phyloP scores from a whole-genome alignment of 2,888 invertebrate species.

The Stenodema calcarata region DNA sequence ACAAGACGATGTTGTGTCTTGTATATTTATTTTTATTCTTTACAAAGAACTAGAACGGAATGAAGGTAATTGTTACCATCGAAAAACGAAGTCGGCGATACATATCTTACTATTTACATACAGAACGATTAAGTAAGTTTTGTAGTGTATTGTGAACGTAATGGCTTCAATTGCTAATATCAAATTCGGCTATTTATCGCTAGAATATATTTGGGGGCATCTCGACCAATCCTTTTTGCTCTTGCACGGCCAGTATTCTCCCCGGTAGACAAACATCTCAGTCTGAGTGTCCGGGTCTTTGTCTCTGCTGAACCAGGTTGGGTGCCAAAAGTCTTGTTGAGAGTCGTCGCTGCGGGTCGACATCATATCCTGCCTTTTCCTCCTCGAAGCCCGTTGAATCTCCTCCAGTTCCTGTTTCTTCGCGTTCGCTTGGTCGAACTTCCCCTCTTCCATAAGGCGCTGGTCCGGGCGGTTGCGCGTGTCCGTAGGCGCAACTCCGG shows the following conservation, averaged over 20 bases:
- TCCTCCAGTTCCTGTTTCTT: slow-evolving; percentile 90
- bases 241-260: slow-evolving; percentile 94
- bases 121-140: too few species aligned
- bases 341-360: background rate
- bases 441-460: slow-evolving; percentile 93
- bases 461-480: slow-evolving; percentile 93
- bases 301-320: slow-evolving; percentile 85
- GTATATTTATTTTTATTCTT: too few species aligned
- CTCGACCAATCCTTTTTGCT: slow-evolving; percentile 83
- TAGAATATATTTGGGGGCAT: slow-evolving; percentile 70
- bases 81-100: too few species aligned
- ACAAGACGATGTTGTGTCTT: too few species aligned
- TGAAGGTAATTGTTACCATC: too few species aligned
- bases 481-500: slow-evolving; percentile 93
- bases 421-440: slow-evolving; percentile 88
- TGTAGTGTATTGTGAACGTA: too few species aligned
- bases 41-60: too few species aligned
- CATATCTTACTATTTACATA: too few species aligned
- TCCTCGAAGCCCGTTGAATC: slow-evolving; percentile 77
- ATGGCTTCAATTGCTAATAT: too few species aligned
- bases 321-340: background rate
- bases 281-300: slow-evolving; percentile 71
- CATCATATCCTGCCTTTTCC: background rate
- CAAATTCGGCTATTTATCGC: too few species aligned
- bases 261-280: slow-evolving; percentile 79